Conservation (phyloP, 2,888 invertebrate species). For the Sympetrum striolatum region DNA sequence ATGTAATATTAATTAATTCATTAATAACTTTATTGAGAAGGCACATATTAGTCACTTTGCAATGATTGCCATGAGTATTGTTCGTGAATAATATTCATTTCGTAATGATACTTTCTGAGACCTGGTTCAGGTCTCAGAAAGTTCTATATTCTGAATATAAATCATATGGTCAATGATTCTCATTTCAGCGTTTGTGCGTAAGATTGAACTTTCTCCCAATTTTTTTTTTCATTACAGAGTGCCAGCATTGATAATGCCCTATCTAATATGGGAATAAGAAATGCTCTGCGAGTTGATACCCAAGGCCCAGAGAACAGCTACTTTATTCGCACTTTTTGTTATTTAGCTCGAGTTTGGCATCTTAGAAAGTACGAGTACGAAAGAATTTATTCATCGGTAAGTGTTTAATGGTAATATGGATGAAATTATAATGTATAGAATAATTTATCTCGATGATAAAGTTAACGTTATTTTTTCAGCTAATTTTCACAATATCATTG, state of each 20-base stretch:
- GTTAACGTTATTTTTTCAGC: neutral
- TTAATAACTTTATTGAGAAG: too few relatives aligned
- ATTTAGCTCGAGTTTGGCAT: constrained; percentile 71
- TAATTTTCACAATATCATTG: too few relatives aligned
- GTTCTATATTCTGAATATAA: too few relatives aligned
- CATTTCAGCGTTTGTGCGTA: too few relatives aligned
- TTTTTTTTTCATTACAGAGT: constrained; percentile 61
- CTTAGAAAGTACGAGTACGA: constrained; percentile 73
- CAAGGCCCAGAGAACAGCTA: constrained; percentile 66
- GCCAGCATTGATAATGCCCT: constrained; percentile 66
- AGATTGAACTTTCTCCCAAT: neutral
- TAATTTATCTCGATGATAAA: neutral
- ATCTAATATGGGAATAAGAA: constrained; percentile 62
- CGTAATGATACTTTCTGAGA: too few relatives aligned
- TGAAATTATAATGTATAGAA: too few relatives aligned
- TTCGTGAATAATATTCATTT: too few relatives aligned
- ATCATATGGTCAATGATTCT: too few relatives aligned
- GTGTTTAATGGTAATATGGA: constrained; percentile 55
- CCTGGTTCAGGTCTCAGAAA: too few relatives aligned
- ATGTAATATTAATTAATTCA: too few relatives aligned
- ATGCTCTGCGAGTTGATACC: constrained; percentile 64
- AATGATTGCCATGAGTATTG: too few relatives aligned
- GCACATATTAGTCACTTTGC: too few relatives aligned
- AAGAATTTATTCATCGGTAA: constrained; percentile 66
- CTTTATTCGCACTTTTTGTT: constrained; percentile 67